Conservation (phyloP, 2,888 invertebrate species). For the Brachynemurus nebulosus region DNA sequence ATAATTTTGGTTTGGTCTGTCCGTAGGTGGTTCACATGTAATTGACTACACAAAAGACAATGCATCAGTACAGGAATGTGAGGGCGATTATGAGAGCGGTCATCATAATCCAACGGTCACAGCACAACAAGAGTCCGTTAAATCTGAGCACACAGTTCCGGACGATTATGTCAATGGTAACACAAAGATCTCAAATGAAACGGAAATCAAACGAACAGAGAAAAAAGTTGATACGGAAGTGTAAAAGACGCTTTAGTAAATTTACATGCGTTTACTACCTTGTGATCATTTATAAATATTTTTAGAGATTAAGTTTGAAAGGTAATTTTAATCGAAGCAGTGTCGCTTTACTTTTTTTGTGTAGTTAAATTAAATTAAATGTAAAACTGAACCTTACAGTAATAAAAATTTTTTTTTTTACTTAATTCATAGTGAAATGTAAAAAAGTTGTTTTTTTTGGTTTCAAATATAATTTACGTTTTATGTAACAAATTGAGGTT, state of each 20-base stretch:
- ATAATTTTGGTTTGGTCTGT: conserved; percentile 5
- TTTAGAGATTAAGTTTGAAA: too few species aligned
- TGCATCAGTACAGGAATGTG: conserved; percentile 17
- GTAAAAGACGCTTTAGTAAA: conserved; percentile 31
- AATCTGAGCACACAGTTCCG: conserved; percentile 37
- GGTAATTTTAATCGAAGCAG: too few species aligned
- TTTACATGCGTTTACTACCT: too few species aligned
- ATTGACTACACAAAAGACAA: conserved; percentile 30
- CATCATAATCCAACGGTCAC: conserved; percentile 24
- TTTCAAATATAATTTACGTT: too few species aligned
- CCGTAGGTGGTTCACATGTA: conserved; percentile 30
- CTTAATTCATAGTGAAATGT: too few species aligned
- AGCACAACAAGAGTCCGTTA: conserved; percentile 32
- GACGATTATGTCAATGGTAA: conserved; percentile 8
- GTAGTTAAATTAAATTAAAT: too few species aligned
- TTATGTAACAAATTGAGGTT: too few species aligned
- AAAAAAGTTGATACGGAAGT: conserved; percentile 45
- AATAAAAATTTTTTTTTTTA: too few species aligned
- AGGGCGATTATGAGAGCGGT: conserved; percentile 23
- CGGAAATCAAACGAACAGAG: conserved; percentile 39
- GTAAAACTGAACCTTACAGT: too few species aligned
- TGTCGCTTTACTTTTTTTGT: too few species aligned
- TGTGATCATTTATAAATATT: too few species aligned
- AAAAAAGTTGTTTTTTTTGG: too few species aligned
- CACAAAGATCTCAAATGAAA: conserved; percentile 42